Conservation (phyloP, 2,113 vertebrate genomes). For the Pedetes capensis region DNA sequence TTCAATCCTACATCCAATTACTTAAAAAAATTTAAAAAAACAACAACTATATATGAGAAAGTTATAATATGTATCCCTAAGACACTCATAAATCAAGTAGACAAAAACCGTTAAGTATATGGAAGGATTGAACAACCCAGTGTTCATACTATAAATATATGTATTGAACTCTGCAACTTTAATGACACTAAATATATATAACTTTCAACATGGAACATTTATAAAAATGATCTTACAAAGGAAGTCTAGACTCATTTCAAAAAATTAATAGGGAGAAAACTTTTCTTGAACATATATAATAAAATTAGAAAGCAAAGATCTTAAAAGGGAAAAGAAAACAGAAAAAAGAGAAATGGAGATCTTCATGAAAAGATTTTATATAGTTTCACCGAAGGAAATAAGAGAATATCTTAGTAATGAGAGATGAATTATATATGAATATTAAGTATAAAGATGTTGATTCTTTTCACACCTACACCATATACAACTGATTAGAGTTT, state of each 20-base stretch:
- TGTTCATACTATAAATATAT: neutral
- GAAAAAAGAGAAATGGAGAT: neutral
- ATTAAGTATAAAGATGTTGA: neutral
- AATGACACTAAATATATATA: neutral
- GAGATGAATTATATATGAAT: neutral
- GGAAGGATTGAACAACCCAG: neutral
- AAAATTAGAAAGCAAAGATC: neutral
- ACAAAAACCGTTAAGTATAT: neutral
- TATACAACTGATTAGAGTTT: neutral
- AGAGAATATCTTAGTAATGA: neutral
- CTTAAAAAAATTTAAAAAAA: no score
- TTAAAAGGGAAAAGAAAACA: neutral
- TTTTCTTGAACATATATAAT: neutral
- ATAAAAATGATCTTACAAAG: neutral
- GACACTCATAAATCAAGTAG: neutral
- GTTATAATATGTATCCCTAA: neutral
- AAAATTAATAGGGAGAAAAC: neutral
- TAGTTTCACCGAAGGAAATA: neutral
- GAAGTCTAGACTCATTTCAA: neutral
- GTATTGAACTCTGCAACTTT: neutral
- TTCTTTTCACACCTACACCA: neutral
- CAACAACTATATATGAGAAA: no score
- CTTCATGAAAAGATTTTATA: neutral
- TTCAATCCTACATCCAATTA: no score
- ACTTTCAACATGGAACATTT: neutral